Base-by-base conservation (phyloP, 2,797 vertebrate species). In the Sebastes nivosus region DNA sequence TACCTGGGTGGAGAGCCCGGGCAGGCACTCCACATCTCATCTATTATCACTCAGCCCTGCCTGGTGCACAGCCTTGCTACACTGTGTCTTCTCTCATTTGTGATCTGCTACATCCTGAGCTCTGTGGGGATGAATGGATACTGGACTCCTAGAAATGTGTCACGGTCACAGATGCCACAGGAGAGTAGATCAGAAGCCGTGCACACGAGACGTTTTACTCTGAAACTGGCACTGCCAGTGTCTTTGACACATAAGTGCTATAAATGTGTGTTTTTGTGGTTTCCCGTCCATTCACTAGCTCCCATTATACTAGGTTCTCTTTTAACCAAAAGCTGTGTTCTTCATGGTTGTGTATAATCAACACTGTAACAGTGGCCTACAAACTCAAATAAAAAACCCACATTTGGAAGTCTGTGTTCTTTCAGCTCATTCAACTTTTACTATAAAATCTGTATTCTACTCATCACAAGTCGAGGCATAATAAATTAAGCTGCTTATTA, bases 11-110 rank as follows among this genome's bases (percentile, higher is more conserved):
- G 87, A 92, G 88, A 92, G 87, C 89, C 87, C 76, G 72, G 83
- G 87, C 91, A 85, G 87, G 70, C 92, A 89, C 92, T 93, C 90
- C 89, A 92, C 87, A 93, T 92, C 92, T 92, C 89, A 93, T 94
- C 92, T 94, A 91, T 94, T 93, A 91, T 92, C 92, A 86, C 89
- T 92, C 92, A 89, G 88, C 70, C 25, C 84, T 85, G 90, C 84
- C 87, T 86, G 86, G 60, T 88, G 91, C 90, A 87, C 87, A 79
- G 89, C 85, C 86, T 79, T 25, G 72, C 90, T 81, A 78, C 89
- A 77, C 85, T 84, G 89, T 79, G 87, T 91, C 90, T 85, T 83
- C 83, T 92, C 92, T 91, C 86, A 91, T 92, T 91, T 91, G 84
- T 85, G 87, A 86, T 88, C 87, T 58, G 81, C 91, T 90, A 60